These are phyloP conservation scores for Sarcophaga bullata DNA, from an alignment of 1,140 invertebrate species.

Conservation along the genomic window DNA sequence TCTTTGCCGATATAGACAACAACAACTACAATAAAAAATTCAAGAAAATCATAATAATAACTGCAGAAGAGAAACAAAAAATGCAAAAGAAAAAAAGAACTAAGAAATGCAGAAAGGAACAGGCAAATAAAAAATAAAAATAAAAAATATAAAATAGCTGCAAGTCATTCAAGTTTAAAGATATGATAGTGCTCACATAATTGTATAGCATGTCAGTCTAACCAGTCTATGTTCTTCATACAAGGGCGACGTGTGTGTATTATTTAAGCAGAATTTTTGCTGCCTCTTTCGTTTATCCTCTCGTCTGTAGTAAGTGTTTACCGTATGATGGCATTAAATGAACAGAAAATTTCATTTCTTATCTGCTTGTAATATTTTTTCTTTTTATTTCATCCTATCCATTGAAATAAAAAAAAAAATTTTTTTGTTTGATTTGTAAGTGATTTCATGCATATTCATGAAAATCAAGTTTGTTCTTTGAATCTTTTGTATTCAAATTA, in stretches of 20 bases:
- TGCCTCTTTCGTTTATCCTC: not conserved
- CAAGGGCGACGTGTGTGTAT: too few species aligned
- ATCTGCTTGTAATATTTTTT: too few species aligned
- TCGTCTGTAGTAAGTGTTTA: slow-evolving; percentile 23
- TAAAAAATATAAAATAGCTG: slow-evolving; percentile 26
- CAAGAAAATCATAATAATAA: not conserved
- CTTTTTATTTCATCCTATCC: too few species aligned
- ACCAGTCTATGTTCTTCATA: slow-evolving; percentile 1
- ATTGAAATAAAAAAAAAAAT: not conserved
- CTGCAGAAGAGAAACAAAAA: not conserved
- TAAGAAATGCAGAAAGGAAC: not conserved
- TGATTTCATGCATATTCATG: not conserved
- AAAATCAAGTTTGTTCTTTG: slow-evolving; percentile 56
- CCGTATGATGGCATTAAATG: slow-evolving; percentile 30
- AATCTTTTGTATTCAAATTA: slow-evolving; percentile 55
- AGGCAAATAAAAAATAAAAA: not conserved
- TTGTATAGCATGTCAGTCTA: slow-evolving; percentile 3
- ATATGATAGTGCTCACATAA: slow-evolving; percentile 34
- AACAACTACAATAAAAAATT: not conserved
- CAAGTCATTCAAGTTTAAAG: slow-evolving; percentile 39
- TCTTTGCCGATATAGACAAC: not conserved
- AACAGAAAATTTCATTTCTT: not conserved
- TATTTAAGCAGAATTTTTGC: too few species aligned
- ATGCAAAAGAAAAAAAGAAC: not conserved
- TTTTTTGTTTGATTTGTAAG: not conserved